Conservation (phyloP, 2,797 vertebrate species). For the Rhinoraja longicauda region DNA sequence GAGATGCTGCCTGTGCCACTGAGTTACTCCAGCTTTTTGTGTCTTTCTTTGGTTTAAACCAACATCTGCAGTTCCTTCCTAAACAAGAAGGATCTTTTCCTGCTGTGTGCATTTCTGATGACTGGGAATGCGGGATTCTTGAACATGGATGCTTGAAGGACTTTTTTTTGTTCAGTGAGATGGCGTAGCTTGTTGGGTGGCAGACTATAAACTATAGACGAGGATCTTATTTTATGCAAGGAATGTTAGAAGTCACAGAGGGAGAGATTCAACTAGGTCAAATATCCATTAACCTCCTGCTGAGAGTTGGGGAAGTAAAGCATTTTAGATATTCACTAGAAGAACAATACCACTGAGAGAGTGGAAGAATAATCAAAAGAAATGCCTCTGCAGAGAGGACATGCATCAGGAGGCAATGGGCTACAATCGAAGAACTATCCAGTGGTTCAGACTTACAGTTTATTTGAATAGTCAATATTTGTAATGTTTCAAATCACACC, state of each 20-base stretch:
- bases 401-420: too few relatives aligned
- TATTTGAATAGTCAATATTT: not conserved
- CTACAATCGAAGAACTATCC: not conserved
- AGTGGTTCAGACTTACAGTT: not conserved
- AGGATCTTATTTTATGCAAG: not conserved
- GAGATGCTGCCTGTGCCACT: too few relatives aligned
- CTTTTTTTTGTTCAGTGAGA: not conserved
- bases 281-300: not conserved
- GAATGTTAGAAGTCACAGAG: not conserved
- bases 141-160: not conserved
- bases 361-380: not conserved
- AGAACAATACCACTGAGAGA: not conserved
- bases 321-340: not conserved
- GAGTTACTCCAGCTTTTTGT: too few relatives aligned
- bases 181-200: not conserved
- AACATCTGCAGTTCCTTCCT: too few relatives aligned
- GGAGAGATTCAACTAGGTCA: not conserved
- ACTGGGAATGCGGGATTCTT: not conserved
- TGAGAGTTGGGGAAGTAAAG: not conserved
- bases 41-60: too few relatives aligned
- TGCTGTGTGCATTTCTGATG: slow-evolving; percentile 4
- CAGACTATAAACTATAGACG: not conserved
- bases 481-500: not conserved
- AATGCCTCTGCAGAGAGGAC: not conserved
- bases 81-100: not conserved